Evolutionary conservation across 2,113 vertebrate genomes (phyloP).

Genomic region (Lota lota): DNA sequence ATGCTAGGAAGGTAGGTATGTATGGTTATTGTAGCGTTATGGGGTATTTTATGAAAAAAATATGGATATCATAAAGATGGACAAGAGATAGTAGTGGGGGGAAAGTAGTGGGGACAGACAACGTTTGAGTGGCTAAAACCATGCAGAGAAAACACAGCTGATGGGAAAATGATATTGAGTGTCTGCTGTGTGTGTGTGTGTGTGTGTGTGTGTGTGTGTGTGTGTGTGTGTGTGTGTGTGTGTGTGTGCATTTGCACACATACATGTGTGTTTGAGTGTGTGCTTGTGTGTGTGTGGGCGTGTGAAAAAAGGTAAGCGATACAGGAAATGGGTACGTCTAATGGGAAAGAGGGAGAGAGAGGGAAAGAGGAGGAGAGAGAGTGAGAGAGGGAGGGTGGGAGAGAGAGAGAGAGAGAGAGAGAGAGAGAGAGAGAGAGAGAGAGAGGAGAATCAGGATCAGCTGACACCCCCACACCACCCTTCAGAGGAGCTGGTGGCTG

Average conservation of each 20-base stretch:
- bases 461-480: not conserved
- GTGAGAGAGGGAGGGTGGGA: not conserved
- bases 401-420: slow-evolving; percentile 9
- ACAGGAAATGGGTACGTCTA: not conserved
- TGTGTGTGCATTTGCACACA: not conserved
- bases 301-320: not conserved
- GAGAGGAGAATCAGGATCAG: too few relatives aligned
- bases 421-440: not conserved
- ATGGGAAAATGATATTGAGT: not conserved
- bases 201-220: slow-evolving; percentile 1
- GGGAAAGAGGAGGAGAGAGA: slow-evolving; percentile 5
- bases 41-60: too few relatives aligned
- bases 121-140: not conserved
- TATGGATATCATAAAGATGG: too few relatives aligned
- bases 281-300: not conserved
- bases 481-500: not conserved
- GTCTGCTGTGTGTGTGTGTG: not conserved
- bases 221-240: not conserved
- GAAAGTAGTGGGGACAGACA: not conserved
- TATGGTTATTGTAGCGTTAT: too few relatives aligned
- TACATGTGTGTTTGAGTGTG: not conserved
- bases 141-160: not conserved
- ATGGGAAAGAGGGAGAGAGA: not conserved
- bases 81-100: not conserved
- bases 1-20: too few relatives aligned